Evolutionary conservation across 2,113 vertebrate species (phyloP), one percentile per base, ranked within the genome.

Genomic region (Corythoichthys intestinalis): DNA sequence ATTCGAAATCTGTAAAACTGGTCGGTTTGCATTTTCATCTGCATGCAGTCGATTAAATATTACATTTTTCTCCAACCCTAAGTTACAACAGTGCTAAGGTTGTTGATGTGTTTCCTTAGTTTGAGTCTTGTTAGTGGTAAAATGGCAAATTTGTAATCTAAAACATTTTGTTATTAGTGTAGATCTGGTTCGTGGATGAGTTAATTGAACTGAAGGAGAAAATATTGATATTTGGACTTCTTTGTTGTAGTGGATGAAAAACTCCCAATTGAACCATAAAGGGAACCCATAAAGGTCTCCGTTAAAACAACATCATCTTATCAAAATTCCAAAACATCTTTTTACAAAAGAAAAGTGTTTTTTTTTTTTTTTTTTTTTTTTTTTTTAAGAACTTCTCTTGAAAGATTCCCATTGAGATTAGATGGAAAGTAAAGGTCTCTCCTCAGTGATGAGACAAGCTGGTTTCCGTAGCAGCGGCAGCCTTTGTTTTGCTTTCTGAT

Each of bases 401-500:
- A 14, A 63, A 47, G 14, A 14, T 37, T 67, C 65, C n/a, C 38
- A 64, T 6, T 66, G 53, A 11, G 35, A 35, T n/a, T 57, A 67
- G 58, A 70, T 17, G 28, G 67, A 34, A 71, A 69, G 67, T 74
- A 79, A 71, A 56, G 64, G 73, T 67, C 82, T 74, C 65, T 72
- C 77, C 57, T 17, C 5, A 46, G 68, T 67, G 80, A 76, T 67
- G 76, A 86, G 74, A 82, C 73, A 60, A 74, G 69, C 70, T 34
- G 77, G 87, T 87, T 85, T 80, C 86, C 80, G 74, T 88, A 83
- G 86, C 83, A 85, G 84, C 74, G 17, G 71, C 71, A 56, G 76
- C 66, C 84, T 89, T 91, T 91, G 90, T 92, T 90, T 79, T 79
- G 76, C 78, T 83, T 80, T 91, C 87, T 87, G 82, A 72, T 86